A percentile compares a stretch with the other conserved stretches of the same genome.
phyloP scores from a whole-genome alignment of 2,113 vertebrate species.

The Oreochromis aureus region DNA sequence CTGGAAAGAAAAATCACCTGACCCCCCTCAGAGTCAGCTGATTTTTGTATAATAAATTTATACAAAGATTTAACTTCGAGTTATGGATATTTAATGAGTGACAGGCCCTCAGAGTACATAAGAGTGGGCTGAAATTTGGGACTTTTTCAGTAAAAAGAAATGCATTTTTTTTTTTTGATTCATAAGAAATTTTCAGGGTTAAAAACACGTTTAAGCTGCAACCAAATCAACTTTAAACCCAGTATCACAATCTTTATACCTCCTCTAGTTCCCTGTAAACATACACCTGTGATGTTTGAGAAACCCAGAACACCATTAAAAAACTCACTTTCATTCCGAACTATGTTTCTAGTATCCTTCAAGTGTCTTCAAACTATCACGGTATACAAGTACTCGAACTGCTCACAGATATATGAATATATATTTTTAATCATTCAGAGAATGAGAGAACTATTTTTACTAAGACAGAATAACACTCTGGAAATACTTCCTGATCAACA shows the following conservation, averaged over 20 bases:
- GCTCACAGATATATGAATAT: neutral
- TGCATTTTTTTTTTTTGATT: accelerated
- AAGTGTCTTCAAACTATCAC: neutral
- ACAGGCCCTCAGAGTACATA: neutral
- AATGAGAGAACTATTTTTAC: neutral
- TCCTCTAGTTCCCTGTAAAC: accelerated
- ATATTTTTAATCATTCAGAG: neutral
- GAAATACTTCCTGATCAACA: neutral
- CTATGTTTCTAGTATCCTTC: accelerated
- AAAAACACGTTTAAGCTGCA: neutral
- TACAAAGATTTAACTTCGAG: accelerated
- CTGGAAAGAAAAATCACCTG: neutral
- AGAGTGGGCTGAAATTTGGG: neutral
- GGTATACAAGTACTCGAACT: neutral
- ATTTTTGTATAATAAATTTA: neutral
- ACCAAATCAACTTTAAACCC: neutral
- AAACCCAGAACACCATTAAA: neutral
- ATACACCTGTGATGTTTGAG: neutral
- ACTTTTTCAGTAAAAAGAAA: accelerated
- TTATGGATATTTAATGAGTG: accelerated
- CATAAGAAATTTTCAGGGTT: neutral
- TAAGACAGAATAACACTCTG: accelerated
- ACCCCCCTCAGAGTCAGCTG: neutral
- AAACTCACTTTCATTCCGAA: neutral
- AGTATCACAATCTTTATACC: neutral